phyloP scores from a whole-genome alignment of 2,888 invertebrate genomes.

The Spodoptera exigua region DNA sequence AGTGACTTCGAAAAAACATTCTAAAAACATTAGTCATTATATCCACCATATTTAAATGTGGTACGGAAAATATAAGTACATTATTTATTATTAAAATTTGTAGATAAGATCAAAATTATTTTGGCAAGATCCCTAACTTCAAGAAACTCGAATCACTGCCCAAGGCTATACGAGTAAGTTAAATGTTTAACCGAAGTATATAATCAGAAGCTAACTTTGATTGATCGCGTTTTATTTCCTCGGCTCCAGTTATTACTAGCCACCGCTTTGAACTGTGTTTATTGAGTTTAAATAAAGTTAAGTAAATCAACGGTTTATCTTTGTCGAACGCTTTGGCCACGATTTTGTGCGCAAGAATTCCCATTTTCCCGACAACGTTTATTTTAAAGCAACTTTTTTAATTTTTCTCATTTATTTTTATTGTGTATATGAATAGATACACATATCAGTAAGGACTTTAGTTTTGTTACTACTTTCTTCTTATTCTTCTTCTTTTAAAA shows the following conservation, averaged over 20 bases:
- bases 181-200: slow-evolving; percentile 52
- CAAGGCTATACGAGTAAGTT: slow-evolving; percentile 38
- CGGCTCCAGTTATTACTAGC: slow-evolving; percentile 47
- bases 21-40: neutral
- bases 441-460: too few species aligned
- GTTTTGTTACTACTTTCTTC: too few species aligned
- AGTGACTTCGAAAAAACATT: slow-evolving; percentile 1
- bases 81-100: slow-evolving; percentile 13
- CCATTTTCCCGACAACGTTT: too few species aligned
- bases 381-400: too few species aligned
- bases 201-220: slow-evolving; percentile 62
- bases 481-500: too few species aligned
- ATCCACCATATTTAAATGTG: slow-evolving; percentile 7
- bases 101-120: slow-evolving; percentile 28
- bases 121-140: slow-evolving; percentile 18
- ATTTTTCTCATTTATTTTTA: too few species aligned
- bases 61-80: slow-evolving; percentile 15
- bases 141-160: slow-evolving; percentile 20
- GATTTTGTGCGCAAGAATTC: too few species aligned
- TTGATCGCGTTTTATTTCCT: slow-evolving; percentile 60
- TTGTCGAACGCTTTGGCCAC: too few species aligned
- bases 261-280: slow-evolving; percentile 41
- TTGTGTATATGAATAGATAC: neutral
- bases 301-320: slow-evolving; percentile 16
- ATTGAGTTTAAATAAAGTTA: slow-evolving; percentile 36